Conservation (phyloP, 2,113 vertebrate species). For the Cromileptes altivelis region DNA sequence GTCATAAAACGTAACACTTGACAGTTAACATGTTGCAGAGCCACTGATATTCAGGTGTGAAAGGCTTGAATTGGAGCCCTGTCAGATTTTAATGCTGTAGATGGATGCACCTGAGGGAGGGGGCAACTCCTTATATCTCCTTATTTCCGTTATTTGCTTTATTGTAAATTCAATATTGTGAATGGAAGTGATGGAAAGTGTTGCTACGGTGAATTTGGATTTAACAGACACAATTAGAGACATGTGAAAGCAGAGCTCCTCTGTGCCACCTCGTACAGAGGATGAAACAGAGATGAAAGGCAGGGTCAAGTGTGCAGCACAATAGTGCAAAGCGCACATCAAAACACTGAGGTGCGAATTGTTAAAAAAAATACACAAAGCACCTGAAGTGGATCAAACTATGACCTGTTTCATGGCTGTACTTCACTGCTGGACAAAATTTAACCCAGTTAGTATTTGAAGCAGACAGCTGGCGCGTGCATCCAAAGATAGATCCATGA, state of each 20-base stretch:
- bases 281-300: constrained; percentile 53
- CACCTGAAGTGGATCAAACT: not conserved
- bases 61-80: constrained; percentile 20
- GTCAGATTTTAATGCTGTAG: constrained; percentile 11
- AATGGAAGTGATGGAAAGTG: constrained; percentile 21
- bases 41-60: constrained; percentile 6
- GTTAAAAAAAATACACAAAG: constrained; percentile 9
- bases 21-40: constrained; percentile 12
- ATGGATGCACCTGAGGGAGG: not conserved
- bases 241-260: constrained; percentile 26
- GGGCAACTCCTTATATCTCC: no score
- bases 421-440: not conserved
- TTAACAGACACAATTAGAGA: constrained; percentile 38
- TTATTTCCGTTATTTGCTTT: constrained; percentile 2
- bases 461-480: not conserved
- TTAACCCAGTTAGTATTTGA: not conserved
- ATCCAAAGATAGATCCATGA: not conserved
- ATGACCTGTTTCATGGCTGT: not conserved
- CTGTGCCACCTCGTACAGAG: constrained; percentile 4
- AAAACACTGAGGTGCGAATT: constrained; percentile 23
- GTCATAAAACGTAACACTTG: not conserved
- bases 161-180: not conserved
- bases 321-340: constrained; percentile 20
- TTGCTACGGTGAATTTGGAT: constrained; percentile 24
- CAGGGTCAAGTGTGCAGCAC: constrained; percentile 3